Conservation (phyloP, 2,888 invertebrate genomes). For the Epistrophella euchroma region DNA sequence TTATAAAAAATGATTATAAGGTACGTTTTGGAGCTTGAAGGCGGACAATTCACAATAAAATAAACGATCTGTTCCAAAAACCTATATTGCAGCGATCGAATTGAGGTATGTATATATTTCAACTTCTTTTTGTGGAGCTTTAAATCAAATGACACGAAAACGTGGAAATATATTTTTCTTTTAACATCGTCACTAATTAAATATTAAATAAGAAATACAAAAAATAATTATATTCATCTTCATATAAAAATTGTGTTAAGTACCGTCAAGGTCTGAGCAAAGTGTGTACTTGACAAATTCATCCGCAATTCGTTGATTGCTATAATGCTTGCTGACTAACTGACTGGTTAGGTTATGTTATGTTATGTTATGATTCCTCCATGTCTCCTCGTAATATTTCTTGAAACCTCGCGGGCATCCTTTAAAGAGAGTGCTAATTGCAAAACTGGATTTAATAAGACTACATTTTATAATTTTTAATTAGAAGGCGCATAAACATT, state of each 20-base stretch:
- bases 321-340: neutral
- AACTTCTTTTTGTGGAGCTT: neutral
- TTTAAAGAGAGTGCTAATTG: slow-evolving; percentile 73
- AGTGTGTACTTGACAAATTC: slow-evolving; percentile 68
- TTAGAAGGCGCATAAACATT: slow-evolving; percentile 70
- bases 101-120: neutral
- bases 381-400: slow-evolving; percentile 36
- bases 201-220: slow-evolving; percentile 24
- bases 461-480: slow-evolving; percentile 66
- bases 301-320: slow-evolving; percentile 63
- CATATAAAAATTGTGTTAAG: slow-evolving; percentile 72
- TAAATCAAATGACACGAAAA: slow-evolving; percentile 6
- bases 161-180: neutral
- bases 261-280: slow-evolving; percentile 70
- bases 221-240: slow-evolving; percentile 4
- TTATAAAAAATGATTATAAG: slow-evolving; percentile 67
- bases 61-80: slow-evolving; percentile 50
- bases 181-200: slow-evolving; percentile 48
- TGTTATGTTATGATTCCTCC: slow-evolving; percentile 32
- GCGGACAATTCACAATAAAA: slow-evolving; percentile 50
- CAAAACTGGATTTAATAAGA: slow-evolving; percentile 73
- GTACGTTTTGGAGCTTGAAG: slow-evolving; percentile 40
- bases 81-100: neutral
- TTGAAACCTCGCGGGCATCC: slow-evolving; percentile 52
- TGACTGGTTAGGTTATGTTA: neutral